These are phyloP conservation scores for Drosophila kuntzei DNA, from an alignment of 2,888 invertebrate genomes.

Conservation along the genomic window DNA sequence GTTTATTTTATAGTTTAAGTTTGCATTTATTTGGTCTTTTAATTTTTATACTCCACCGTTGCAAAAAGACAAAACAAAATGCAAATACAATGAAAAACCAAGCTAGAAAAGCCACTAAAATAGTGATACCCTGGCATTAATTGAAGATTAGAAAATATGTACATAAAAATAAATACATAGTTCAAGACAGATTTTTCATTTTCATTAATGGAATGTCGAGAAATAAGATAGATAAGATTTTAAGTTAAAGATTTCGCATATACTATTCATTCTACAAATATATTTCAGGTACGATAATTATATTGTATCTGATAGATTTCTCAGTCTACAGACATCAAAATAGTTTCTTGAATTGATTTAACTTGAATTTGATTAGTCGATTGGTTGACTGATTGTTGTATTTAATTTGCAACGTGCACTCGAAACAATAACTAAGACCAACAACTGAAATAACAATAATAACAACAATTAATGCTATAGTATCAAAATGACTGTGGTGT, in stretches of 20 bases:
- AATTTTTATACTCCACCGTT: slow-evolving; percentile 71
- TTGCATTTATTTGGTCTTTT: slow-evolving; percentile 82
- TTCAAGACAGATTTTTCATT: too few species aligned
- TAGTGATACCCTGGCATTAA: background rate
- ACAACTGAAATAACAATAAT: slow-evolving; percentile 29
- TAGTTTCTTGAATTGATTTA: slow-evolving; percentile 31
- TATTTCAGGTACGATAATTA: too few species aligned
- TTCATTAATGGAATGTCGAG: too few species aligned
- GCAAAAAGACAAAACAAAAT: slow-evolving; percentile 47
- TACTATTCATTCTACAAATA: too few species aligned
- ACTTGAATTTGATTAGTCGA: slow-evolving; percentile 50
- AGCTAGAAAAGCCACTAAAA: background rate
- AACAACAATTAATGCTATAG: slow-evolving; percentile 58
- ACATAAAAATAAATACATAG: too few species aligned
- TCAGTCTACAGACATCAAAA: background rate
- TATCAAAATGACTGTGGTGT: slow-evolving; percentile 56
- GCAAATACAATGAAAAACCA: slow-evolving; percentile 31
- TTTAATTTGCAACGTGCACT: slow-evolving; percentile 27
- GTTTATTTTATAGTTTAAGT: slow-evolving; percentile 84
- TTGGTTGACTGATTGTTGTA: slow-evolving; percentile 15
- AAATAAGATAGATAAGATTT: too few species aligned
- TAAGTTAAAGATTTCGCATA: too few species aligned
- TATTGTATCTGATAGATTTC: too few species aligned
- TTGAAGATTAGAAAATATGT: background rate
- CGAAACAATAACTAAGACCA: slow-evolving; percentile 28